Base-by-base conservation (phyloP, 2,113 vertebrate genomes). In the Alaudala cheleensis region DNA sequence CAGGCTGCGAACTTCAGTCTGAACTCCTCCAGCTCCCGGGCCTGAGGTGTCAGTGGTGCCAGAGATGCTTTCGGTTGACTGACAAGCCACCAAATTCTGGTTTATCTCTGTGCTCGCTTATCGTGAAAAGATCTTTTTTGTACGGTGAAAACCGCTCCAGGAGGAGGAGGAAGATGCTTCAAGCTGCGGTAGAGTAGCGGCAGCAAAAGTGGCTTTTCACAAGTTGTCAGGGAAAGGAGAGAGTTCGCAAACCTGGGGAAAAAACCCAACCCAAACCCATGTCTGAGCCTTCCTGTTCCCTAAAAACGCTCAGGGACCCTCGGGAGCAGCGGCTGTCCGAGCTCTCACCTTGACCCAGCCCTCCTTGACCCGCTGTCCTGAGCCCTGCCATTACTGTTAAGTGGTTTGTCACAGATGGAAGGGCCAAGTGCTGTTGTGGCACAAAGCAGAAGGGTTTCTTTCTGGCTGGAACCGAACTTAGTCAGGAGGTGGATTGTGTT, bases 71-170 rank as follows among this genome's bases (percentile, higher is more conserved):
- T 66, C 2, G 7, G 56, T 10, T 70, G 64, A 18, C 45, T 69
- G 58, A 54, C 4, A 24, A 60, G 42, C 31, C 51, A 21, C 22
- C 28, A 34, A 61, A 45, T 92, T 90, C n/a, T 4, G 1, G 13
- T 33, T 90, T 79, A 5, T 64, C 6, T 60, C 60, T 86, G 28
- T 37, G 20, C 56, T 81, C 31, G 9, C 13, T 34, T 73, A 31
- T 22, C 2, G 0, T 6, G 28, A 3, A 56, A 73, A 47, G 60
- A 21, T 77, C 54, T 83, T 16, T 86, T 28, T 54, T 71, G 67
- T 39, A 6, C 10, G 8, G 19, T 34, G 58, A 2, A 39, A 65
- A 15, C 45, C 8, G 1, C 67, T 78, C 0, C 0, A 33, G 18
- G 81, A 44, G 51, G 47, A n/a, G 20, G 81, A 42, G 40, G 45